These are phyloP conservation scores for Paguma larvata DNA, from an alignment of 2,797 vertebrate genomes.

Conservation along the genomic window DNA sequence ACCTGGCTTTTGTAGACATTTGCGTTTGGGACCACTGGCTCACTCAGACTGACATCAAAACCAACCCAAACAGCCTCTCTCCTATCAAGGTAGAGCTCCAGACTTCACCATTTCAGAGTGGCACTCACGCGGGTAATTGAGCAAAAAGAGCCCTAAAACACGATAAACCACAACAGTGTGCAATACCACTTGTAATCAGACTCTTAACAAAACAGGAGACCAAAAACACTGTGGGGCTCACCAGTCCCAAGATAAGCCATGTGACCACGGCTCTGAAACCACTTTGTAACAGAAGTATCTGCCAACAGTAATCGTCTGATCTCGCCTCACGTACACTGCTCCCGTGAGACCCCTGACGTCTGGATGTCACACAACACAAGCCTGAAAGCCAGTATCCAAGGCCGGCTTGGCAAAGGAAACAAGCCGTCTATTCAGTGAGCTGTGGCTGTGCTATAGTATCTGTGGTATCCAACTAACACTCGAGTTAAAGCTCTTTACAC, in stretches of 20 bases:
- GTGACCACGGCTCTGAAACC: not conserved
- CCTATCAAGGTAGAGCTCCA: not conserved
- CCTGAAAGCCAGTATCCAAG: not conserved
- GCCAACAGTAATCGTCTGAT: not conserved
- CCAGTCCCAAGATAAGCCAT: not conserved
- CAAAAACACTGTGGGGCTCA: not conserved
- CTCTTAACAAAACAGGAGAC: not conserved
- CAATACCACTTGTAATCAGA: not conserved
- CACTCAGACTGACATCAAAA: not conserved
- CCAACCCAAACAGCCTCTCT: not conserved
- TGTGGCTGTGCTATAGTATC: not conserved
- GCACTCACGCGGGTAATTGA: not conserved
- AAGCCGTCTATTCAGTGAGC: not conserved
- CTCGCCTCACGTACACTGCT: not conserved
- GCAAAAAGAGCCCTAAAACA: not conserved
- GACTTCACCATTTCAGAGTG: not conserved
- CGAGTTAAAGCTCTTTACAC: not conserved
- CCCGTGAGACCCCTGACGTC: not conserved
- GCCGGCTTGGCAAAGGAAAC: not conserved
- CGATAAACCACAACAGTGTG: not conserved
- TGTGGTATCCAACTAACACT: not conserved
- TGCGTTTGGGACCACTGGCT: not conserved
- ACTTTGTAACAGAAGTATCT: not conserved
- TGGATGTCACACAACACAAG: not conserved
- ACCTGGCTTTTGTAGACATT: not conserved